These are phyloP conservation scores for Pelosia muscerda DNA, from an alignment of 2,888 invertebrate genomes.

Conservation along the genomic window DNA sequence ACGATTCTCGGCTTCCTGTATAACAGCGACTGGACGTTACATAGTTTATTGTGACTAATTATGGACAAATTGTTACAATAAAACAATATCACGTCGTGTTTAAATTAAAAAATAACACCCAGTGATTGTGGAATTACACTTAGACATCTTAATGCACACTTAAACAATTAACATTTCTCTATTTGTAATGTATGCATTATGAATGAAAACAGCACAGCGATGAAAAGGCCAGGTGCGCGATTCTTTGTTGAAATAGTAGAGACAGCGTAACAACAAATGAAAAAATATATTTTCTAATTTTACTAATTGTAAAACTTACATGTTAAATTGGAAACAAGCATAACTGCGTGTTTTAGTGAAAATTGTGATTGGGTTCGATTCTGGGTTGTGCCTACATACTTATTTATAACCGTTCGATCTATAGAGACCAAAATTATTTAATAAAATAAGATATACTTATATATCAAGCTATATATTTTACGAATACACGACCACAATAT, in stretches of 20 bases:
- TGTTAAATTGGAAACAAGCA: too few relatives aligned
- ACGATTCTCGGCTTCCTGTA: constrained; percentile 31
- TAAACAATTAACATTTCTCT: neutral
- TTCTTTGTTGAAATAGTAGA: too few relatives aligned
- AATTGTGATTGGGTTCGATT: neutral
- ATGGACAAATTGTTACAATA: neutral
- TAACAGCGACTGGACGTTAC: constrained; percentile 5
- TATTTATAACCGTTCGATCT: neutral
- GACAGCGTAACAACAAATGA: too few relatives aligned
- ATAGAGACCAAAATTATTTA: neutral
- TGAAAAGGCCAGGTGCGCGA: too few relatives aligned
- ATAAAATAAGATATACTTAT: too few relatives aligned
- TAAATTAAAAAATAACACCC: neutral
- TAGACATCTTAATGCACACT: neutral
- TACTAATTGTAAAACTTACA: too few relatives aligned
- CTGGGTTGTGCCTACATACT: neutral
- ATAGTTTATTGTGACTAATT: neutral
- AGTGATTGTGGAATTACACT: neutral
- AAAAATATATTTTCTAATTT: too few relatives aligned
- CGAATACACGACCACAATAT: neutral
- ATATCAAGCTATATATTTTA: too few relatives aligned
- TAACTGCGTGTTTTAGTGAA: neutral
- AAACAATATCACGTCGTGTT: neutral
- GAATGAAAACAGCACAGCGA: too few relatives aligned
- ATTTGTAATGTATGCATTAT: neutral